Evolutionary conservation across 2,113 vertebrate genomes (phyloP).

Genomic region (Takifugu flavidus): DNA sequence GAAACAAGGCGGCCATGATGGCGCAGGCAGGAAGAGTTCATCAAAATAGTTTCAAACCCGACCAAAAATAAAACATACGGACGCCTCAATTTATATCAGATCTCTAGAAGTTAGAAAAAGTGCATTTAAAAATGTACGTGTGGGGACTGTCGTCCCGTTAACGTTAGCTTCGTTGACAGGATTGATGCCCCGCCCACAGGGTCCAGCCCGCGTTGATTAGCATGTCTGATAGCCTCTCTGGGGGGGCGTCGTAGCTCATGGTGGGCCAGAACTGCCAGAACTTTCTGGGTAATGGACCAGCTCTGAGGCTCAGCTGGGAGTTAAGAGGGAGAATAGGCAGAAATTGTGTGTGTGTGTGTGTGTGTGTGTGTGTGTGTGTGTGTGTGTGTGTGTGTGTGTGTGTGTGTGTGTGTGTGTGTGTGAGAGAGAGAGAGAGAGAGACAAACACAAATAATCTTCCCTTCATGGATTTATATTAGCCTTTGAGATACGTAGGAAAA

Average conservation of each 20-base stretch:
- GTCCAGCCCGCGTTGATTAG: conserved; percentile 1
- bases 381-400: too few species aligned
- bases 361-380: too few species aligned
- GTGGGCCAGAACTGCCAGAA: conserved; percentile 12
- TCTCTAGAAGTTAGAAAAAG: too few species aligned
- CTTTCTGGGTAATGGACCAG: conserved; percentile 52
- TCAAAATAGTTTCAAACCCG: conserved; percentile 17
- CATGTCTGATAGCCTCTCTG: conserved; percentile 28
- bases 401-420: too few species aligned
- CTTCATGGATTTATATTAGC: too few species aligned
- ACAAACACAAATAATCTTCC: too few species aligned
- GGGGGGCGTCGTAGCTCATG: conserved; percentile 1
- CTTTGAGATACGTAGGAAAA: too few species aligned
- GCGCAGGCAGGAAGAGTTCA: conserved; percentile 1
- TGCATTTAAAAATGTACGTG: too few species aligned
- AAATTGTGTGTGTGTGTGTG: background rate
- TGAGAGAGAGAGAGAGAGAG: too few species aligned
- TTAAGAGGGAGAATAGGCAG: conserved; percentile 28
- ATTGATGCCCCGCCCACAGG: background rate
- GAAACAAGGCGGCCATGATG: conserved; percentile 23
- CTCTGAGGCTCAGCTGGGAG: conserved; percentile 43
- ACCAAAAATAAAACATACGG: background rate
- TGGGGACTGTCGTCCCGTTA: too few species aligned
- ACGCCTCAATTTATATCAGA: background rate
- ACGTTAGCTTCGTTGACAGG: background rate